Evolutionary conservation across 2,888 invertebrate species (phyloP).

Genomic region (Ceratothoa steindachneri): DNA sequence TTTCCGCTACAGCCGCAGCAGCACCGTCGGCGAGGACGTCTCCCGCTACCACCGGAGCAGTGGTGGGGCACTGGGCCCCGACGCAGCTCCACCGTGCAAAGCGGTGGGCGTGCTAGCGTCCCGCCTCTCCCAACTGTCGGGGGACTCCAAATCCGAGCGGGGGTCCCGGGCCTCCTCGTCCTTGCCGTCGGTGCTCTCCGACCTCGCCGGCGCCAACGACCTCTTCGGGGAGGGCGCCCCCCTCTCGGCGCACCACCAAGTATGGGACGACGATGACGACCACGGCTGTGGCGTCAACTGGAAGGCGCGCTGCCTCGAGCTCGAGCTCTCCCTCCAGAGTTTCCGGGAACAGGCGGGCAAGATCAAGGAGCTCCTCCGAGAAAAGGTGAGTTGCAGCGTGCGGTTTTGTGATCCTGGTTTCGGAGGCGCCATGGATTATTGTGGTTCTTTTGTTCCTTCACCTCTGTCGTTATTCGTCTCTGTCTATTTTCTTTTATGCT

Average conservation of each 20-base stretch:
- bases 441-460: background rate
- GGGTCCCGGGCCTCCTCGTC: slow-evolving; percentile 36
- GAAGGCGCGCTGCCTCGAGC: slow-evolving; percentile 80
- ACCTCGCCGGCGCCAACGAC: slow-evolving; percentile 33
- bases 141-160: slow-evolving; percentile 4
- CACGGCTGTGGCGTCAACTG: slow-evolving; percentile 62
- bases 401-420: background rate
- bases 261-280: slow-evolving; percentile 36
- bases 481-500: no score
- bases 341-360: slow-evolving; percentile 81
- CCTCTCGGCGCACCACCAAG: slow-evolving; percentile 20
- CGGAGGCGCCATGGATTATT: no score
- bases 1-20: background rate
- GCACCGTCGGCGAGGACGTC: slow-evolving; percentile 9
- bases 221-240: slow-evolving; percentile 33
- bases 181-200: slow-evolving; percentile 45
- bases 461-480: background rate
- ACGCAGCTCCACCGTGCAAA: slow-evolving; percentile 22
- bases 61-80: slow-evolving; percentile 31
- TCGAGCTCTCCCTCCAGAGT: slow-evolving; percentile 79
- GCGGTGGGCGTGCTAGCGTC: slow-evolving; percentile 14
- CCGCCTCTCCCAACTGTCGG: slow-evolving; percentile 26
- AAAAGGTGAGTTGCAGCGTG: slow-evolving; percentile 69
- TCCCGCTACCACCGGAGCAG: background rate
- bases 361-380: slow-evolving; percentile 79